A percentile compares a stretch with the other conserved stretches of the same genome.
Conservation (phyloP, 2,888 invertebrate species). For the Sicus ferrugineus region DNA sequence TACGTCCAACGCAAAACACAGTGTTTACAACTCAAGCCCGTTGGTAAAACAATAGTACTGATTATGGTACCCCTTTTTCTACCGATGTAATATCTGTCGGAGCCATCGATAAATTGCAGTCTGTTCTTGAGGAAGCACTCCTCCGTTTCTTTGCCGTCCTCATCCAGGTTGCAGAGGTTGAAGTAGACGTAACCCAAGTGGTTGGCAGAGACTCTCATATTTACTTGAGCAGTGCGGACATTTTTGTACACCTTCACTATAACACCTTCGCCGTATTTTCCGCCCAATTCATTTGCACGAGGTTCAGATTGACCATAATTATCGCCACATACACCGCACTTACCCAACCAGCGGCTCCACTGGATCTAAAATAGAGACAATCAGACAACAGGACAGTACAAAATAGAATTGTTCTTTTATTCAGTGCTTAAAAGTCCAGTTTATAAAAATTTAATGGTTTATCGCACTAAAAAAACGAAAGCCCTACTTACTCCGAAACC, state of each 20-base stretch:
- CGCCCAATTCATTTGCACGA: conserved; percentile 67
- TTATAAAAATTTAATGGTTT: too few species aligned
- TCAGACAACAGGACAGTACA: too few species aligned
- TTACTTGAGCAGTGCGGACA: conserved; percentile 50
- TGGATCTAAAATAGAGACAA: too few species aligned
- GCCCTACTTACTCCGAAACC: conserved; percentile 61
- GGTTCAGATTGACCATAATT: conserved; percentile 63
- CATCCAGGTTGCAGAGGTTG: conserved; percentile 66
- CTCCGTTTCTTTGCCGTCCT: conserved; percentile 64
- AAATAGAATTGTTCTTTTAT: not conserved
- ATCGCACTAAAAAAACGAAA: too few species aligned
- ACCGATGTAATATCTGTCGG: conserved; percentile 46
- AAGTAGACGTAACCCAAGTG: conserved; percentile 67
- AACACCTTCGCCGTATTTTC: conserved; percentile 65
- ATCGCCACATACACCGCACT: conserved; percentile 70
- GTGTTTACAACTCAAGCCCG: conserved; percentile 65
- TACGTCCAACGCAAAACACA: conserved; percentile 69
- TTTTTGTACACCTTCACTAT: conserved; percentile 63
- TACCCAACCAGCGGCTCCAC: conserved; percentile 63
- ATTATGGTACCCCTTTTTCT: conserved; percentile 49
- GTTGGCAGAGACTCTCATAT: conserved; percentile 64
- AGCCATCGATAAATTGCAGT: conserved; percentile 56
- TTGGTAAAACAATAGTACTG: conserved; percentile 60
- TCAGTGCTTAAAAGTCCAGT: too few species aligned
- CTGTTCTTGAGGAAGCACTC: conserved; percentile 66